Conservation (phyloP, 2,888 invertebrate genomes). For the Troides oblongomaculatus region DNA sequence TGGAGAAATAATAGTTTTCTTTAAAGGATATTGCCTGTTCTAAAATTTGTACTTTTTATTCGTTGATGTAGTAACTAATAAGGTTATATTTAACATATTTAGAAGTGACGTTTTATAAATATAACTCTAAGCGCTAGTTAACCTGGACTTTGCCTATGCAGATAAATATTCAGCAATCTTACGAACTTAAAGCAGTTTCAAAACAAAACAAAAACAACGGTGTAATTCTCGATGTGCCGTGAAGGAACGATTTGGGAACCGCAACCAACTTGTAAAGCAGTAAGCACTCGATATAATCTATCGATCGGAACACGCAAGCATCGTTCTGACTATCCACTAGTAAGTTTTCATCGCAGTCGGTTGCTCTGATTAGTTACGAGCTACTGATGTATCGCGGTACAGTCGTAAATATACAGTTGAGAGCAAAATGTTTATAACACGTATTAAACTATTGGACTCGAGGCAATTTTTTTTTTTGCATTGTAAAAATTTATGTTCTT, state of each 20-base stretch:
- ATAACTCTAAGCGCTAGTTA: too few relatives aligned
- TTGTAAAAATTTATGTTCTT: too few relatives aligned
- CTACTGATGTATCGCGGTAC: conserved; percentile 5
- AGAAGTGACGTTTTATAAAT: too few relatives aligned
- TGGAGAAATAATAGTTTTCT: too few relatives aligned
- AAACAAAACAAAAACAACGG: conserved; percentile 3
- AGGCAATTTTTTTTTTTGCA: too few relatives aligned
- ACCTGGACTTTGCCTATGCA: too few relatives aligned
- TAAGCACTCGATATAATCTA: conserved; percentile 10
- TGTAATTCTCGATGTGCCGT: conserved; percentile 4
- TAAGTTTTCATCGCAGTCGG: background rate
- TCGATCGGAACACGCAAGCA: conserved; percentile 4
- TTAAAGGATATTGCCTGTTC: too few relatives aligned
- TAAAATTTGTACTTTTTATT: too few relatives aligned
- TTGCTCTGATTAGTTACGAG: conserved; percentile 19
- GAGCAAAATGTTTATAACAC: background rate
- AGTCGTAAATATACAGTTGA: background rate
- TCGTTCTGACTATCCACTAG: conserved; percentile 4
- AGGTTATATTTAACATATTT: too few relatives aligned
- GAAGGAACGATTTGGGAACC: conserved; percentile 6
- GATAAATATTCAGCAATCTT: too few relatives aligned
- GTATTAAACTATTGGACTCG: background rate
- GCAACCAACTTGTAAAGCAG: conserved; percentile 13
- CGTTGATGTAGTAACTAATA: too few relatives aligned
- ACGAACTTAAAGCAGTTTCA: too few relatives aligned